These are phyloP conservation scores for Cryptoblepharus egeriae DNA, from an alignment of 2,797 vertebrate species.

Conservation along the genomic window DNA sequence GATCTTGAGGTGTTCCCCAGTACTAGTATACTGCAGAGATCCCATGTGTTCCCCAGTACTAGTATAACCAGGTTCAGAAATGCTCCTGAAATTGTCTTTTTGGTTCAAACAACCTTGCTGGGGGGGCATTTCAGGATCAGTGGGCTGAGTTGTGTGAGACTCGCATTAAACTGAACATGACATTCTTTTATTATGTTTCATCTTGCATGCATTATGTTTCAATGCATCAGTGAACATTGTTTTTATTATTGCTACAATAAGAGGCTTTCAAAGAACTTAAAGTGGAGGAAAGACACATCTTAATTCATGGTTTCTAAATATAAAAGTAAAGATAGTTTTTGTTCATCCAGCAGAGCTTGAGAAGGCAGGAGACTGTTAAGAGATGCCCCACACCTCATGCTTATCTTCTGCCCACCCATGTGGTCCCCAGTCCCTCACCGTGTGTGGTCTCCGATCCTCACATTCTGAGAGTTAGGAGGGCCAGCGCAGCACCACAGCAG, in stretches of 20 bases:
- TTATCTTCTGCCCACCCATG: too few relatives aligned
- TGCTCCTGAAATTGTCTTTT: background rate
- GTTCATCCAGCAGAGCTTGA: background rate
- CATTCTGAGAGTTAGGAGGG: too few relatives aligned
- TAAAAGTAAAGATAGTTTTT: constrained; percentile 1
- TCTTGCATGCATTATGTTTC: background rate
- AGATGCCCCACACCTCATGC: too few relatives aligned
- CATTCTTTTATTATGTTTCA: constrained; percentile 4
- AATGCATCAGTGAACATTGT: constrained; percentile 38
- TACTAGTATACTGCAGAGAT: background rate
- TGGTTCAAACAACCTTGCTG: constrained; percentile 24
- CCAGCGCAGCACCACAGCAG: too few relatives aligned
- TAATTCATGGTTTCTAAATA: constrained; percentile 23
- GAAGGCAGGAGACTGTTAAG: too few relatives aligned
- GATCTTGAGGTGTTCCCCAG: too few relatives aligned
- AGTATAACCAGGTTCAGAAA: background rate
- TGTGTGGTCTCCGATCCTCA: too few relatives aligned
- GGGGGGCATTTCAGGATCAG: background rate
- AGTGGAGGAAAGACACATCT: background rate
- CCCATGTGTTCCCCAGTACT: too few relatives aligned
- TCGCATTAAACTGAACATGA: constrained; percentile 25
- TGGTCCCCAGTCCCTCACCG: too few relatives aligned
- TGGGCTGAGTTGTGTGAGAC: constrained; percentile 22
- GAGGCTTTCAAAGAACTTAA: background rate
- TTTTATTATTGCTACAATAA: constrained; percentile 9